Base-by-base conservation (phyloP, 2,888 invertebrate genomes). In the Sminthurinus aureus region DNA sequence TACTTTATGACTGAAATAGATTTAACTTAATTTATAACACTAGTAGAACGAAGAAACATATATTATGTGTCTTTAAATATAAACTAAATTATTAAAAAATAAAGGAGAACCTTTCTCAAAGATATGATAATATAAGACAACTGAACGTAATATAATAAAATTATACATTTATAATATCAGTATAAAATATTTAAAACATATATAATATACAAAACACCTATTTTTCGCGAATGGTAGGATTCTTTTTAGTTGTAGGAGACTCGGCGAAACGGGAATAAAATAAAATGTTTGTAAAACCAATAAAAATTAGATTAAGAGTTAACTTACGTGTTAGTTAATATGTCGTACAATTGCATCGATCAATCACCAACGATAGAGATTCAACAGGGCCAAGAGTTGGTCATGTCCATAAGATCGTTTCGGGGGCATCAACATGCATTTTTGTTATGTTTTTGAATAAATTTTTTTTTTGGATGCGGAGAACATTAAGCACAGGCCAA, bases 401-500 rank as follows among this genome's bases (percentile, higher is more conserved):
- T 80, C 80, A 77, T 81, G 84, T 81, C 84, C 83, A 81, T 58
- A 78, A 81, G 84, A 38, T 38, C 38, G 38, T 85, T 84, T 82
- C 83, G 85, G 87, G 87, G 6, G 85, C 85, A 77, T 86, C 84
- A 82, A 82, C 87, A 87, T 87, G 87, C 87, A 87, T 83, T 76
- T 82, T 79, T 83, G 78, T 83, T 52, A 82, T 81, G 73, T 81
- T 84, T 81, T 77, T 82, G 82, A 84, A 85, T 82, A 79, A 74
- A 67, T 78, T 66, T 71, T 80, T 84, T 84, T 81, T 84, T 85
- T 84, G 84, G 86, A 85, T 86, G 87, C 85, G 87, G 86, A 88
- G 88, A 86, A 87, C 83, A 87, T 82, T 85, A 88, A 88, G 88
- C 88, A 87, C 86, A 88, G 86, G 88, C 88, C 87, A 88, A 87